Evolutionary conservation across 2,113 vertebrate genomes (phyloP), one percentile per base, ranked within the genome.

Genomic region (Platanista minor): DNA sequence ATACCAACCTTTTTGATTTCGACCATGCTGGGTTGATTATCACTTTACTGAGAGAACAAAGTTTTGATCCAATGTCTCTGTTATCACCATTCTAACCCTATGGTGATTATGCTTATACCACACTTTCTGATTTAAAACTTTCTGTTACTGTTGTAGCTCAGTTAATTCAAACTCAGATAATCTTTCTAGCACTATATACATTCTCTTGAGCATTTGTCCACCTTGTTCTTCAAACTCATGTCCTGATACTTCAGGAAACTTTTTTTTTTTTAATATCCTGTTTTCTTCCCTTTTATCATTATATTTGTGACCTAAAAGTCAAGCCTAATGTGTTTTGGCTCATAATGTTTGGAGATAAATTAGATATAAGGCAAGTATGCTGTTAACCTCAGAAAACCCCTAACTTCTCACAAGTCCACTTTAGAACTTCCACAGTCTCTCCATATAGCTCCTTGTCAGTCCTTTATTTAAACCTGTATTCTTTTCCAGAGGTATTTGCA

Each of bases 231-330:
- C 25, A 88, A 74, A 84, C 49, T 87, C 31, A 39, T 90, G 72
- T 31, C 36, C 87, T 74, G 8, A 5, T 72, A 87, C 23, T 80
- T 91, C 4, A 80, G 21, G 5, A 72, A 72, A 36, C 0, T 33
- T 96, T 80, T 49, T 61, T 57, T 87, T 74, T 86, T 86, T 77
- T 52, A 69, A 72, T 72, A 92, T 33, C 52, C 36, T 72, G 0
- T 54, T 92, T 88, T 84, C 6, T 93, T 85, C 25, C 43, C 18
- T 93, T 95, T 89, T 81, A 36, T 87, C 46, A 52, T 82, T 95
- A 83, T 0, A 87, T 91, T 90, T 93, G 67, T 96, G 43, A 87
- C 31, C 36, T 29, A 90, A 12, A 75, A 93, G 41, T 52, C 36
- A 46, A 36, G 29, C 74, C 49, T 91, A 10, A 17, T 75, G 39